Percentiles rank a stretch among this genome's conserved stretches.
These are phyloP conservation scores for Sturnus vulgaris DNA, from an alignment of 2,113 vertebrate genomes.

Conservation along the genomic window DNA sequence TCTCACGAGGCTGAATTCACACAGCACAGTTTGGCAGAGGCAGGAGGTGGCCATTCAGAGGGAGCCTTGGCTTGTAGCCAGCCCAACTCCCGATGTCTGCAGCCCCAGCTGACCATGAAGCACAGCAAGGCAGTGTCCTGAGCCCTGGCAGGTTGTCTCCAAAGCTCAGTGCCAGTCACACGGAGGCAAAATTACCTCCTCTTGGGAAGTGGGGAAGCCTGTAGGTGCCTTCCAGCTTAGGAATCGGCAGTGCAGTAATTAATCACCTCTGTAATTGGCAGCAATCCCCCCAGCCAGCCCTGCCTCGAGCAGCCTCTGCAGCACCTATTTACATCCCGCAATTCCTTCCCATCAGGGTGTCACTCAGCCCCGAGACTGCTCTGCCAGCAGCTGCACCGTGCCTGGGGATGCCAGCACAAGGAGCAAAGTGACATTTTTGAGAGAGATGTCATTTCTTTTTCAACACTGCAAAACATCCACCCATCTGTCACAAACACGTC, in stretches of 20 bases:
- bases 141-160: neutral
- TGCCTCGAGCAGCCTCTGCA: neutral
- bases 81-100: neutral
- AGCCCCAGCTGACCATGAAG: neutral
- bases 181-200: neutral
- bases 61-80: neutral
- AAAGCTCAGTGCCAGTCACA: neutral
- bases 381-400: neutral
- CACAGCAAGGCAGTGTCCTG: neutral
- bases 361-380: neutral
- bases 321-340: neutral
- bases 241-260: neutral
- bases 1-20: neutral
- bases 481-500: conserved; percentile 39
- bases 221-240: neutral
- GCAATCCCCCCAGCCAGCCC: neutral
- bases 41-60: neutral
- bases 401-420: neutral
- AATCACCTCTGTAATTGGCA: neutral
- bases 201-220: neutral
- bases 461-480: conserved; percentile 49
- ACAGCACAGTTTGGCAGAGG: neutral
- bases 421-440: conserved; percentile 22
- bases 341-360: neutral
- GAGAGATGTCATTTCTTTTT: conserved; percentile 15